Conservation (phyloP, 2,113 vertebrate genomes). For the Ptyas mucosa region DNA sequence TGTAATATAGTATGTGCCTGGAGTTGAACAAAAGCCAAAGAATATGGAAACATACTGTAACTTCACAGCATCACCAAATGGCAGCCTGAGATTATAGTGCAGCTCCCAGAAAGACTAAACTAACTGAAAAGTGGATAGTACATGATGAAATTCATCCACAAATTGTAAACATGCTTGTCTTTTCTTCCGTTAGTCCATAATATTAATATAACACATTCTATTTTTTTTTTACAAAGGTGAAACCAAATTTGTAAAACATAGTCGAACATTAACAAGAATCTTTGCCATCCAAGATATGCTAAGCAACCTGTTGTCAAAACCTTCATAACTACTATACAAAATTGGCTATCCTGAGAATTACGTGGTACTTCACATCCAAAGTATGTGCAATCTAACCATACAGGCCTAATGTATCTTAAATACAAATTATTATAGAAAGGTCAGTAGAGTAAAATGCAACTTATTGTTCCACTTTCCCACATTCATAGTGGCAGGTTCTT, state of each 20-base stretch:
- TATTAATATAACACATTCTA: neutral
- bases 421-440: neutral
- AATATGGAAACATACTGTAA: neutral
- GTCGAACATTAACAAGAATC: neutral
- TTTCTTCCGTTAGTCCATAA: neutral
- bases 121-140: neutral
- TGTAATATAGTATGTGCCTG: neutral
- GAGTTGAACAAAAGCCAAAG: neutral
- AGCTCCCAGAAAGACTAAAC: neutral
- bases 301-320: neutral
- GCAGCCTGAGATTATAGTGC: neutral
- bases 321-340: neutral
- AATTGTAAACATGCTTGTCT: neutral
- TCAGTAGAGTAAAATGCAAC: neutral
- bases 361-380: neutral
- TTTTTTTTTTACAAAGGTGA: neutral
- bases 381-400: neutral
- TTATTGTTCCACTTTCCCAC: neutral
- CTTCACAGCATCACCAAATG: neutral
- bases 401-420: neutral
- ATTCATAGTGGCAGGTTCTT: neutral
- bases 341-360: neutral
- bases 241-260: neutral
- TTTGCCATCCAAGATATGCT: neutral
- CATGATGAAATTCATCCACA: neutral